Base-by-base conservation (phyloP, 2,888 invertebrate species). In the Dynastes maya region DNA sequence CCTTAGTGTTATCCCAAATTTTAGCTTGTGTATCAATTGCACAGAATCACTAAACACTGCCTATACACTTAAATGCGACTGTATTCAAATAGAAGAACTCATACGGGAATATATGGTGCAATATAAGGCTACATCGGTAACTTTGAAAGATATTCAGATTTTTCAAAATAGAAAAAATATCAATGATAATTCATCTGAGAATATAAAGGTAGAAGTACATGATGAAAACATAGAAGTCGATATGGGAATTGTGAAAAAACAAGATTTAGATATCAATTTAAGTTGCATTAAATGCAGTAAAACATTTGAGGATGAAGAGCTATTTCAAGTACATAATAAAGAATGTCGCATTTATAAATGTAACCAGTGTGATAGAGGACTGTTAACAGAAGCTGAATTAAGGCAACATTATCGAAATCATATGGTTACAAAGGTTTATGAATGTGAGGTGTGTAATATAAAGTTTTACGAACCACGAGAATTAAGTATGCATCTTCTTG, bases 1-100 rank as follows among this genome's bases (percentile, higher is more conserved):
- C 16, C 45, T 74, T 16, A 40, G 6, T 63, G n/a, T 55, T 13
- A 74, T 29, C 11, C 61, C 45, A 16, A 49, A 16, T 6, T 49
- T 63, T 11, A 49, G 29, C 16, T 49, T 80, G 32, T 80, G 80
- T 22, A 16, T 40, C 2, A 29, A 70, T 4, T 80, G 80, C 37
- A 55, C 27, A 2, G 68, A 78, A 4, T 63, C 27, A 6, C 53
- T 80, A 13, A 55, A 71, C 29, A 64, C 51, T 5, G 75, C 80
- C 22, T 78, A 70, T 58, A 63, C 29, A 11, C 78, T 80, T 55
- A 80, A 78, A 29, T 55, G 77, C 16, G 53, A 61, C 13, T 80
- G 78, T 22, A 53, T 80, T 22, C n/a, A 70, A 64, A 70, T 76
- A 2, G 78, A 80, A 27, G 65, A 78, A 64, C 49, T 49, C 51